Evolutionary conservation across 2,113 vertebrate genomes (phyloP).

Genomic region (Phalacrocorax brasilianus): DNA sequence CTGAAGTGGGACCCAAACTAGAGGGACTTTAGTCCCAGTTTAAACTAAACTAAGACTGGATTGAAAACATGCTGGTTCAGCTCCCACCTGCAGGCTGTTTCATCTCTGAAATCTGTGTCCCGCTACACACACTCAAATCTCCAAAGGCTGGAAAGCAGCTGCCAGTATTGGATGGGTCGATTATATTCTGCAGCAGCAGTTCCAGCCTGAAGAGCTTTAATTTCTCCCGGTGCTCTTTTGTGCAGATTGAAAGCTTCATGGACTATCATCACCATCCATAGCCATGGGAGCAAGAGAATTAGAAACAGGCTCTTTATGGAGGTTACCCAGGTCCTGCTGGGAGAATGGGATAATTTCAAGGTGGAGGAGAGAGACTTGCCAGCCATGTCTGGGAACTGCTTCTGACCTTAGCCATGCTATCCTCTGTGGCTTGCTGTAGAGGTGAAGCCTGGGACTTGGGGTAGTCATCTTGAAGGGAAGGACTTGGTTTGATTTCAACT

Average conservation of each 20-base stretch:
- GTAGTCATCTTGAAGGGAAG: neutral
- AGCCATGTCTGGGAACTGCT: neutral
- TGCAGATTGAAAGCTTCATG: neutral
- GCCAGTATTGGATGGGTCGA: neutral
- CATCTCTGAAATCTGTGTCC: slow-evolving; percentile 22
- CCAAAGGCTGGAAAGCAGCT: neutral
- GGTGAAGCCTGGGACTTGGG: neutral
- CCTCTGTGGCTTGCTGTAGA: neutral
- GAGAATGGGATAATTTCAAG: neutral
- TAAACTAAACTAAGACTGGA: neutral
- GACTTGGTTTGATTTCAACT: neutral
- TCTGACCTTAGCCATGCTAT: neutral
- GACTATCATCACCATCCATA: neutral
- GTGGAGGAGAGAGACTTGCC: neutral
- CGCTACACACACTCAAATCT: neutral
- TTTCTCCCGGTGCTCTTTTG: neutral
- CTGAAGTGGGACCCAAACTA: neutral
- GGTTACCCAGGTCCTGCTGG: neutral
- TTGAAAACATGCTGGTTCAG: neutral
- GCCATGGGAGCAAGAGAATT: neutral
- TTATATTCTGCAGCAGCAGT: neutral
- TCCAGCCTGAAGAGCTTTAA: slow-evolving; percentile 8
- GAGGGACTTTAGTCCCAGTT: neutral
- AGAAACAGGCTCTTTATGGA: neutral
- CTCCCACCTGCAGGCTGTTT: neutral